Percentiles rank a stretch among this genome's conserved stretches.
Conservation (phyloP, 2,113 vertebrate species). For the Gadus chalcogrammus region DNA sequence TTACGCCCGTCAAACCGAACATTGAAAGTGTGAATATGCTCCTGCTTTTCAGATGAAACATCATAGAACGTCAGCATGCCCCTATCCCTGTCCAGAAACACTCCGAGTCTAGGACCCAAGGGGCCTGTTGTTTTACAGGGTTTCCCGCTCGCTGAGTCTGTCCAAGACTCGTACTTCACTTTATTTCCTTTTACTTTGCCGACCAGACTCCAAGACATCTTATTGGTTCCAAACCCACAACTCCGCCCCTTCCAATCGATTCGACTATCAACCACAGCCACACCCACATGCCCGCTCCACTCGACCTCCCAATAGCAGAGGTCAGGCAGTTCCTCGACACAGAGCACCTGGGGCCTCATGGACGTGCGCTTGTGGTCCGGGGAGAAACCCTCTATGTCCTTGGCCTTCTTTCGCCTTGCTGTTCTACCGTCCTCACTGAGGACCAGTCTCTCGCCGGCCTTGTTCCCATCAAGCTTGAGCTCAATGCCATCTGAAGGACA, state of each 20-base stretch:
- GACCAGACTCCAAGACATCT: conserved; percentile 36
- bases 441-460: conserved; percentile 12
- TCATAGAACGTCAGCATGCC: conserved; percentile 39
- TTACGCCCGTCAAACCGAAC: conserved; percentile 20
- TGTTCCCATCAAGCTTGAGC: conserved; percentile 39
- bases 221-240: conserved; percentile 27
- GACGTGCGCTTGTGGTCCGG: conserved; percentile 3
- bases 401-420: neutral
- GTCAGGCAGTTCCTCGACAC: conserved; percentile 6
- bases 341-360: conserved; percentile 35
- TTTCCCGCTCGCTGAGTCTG: too few species aligned
- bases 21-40: conserved; percentile 36
- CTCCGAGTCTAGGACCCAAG: conserved; percentile 12
- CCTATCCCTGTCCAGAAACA: conserved; percentile 23
- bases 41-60: conserved; percentile 5
- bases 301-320: conserved; percentile 41
- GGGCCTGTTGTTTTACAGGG: rapidly evolving
- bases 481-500: conserved; percentile 36
- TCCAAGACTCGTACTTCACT: neutral
- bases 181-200: neutral
- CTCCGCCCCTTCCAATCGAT: conserved; percentile 21
- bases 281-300: neutral
- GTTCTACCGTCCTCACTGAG: conserved; percentile 19
- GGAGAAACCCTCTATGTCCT: neutral
- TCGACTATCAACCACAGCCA: neutral